phyloP scores from a whole-genome alignment of 1,140 invertebrate genomes.

The Heterodera schachtii region DNA sequence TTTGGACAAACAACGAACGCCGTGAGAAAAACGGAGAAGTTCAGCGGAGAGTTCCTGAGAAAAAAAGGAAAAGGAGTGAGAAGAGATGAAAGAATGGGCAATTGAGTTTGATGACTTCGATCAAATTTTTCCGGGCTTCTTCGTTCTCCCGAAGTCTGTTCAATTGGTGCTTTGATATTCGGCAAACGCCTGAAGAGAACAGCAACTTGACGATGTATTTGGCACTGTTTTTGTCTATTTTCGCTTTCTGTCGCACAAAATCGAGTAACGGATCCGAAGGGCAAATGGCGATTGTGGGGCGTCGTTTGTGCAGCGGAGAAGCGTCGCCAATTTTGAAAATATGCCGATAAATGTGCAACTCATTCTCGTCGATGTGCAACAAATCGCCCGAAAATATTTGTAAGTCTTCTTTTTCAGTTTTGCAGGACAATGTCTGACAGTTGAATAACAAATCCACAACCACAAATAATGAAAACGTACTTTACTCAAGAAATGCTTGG shows the following conservation, averaged over 20 bases:
- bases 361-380: slow-evolving; percentile 11
- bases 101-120: neutral
- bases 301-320: neutral
- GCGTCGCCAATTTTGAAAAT: neutral
- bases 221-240: neutral
- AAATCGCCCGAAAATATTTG: neutral
- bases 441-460: neutral
- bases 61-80: neutral
- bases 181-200: slow-evolving; percentile 12
- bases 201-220: slow-evolving; percentile 21
- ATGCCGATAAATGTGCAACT: neutral
- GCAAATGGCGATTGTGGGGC: neutral
- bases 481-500: slow-evolving; percentile 22
- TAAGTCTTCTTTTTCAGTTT: neutral
- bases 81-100: neutral
- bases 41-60: neutral
- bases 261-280: slow-evolving; percentile 7
- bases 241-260: neutral
- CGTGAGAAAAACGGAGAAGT: neutral
- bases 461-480: neutral
- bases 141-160: slow-evolving; percentile 9
- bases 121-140: slow-evolving; percentile 7
- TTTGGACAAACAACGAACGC: neutral
- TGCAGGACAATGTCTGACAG: neutral
- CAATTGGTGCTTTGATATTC: slow-evolving; percentile 6